Evolutionary conservation across 2,113 vertebrate species (phyloP).

Genomic region (Dipodomys stephensi): DNA sequence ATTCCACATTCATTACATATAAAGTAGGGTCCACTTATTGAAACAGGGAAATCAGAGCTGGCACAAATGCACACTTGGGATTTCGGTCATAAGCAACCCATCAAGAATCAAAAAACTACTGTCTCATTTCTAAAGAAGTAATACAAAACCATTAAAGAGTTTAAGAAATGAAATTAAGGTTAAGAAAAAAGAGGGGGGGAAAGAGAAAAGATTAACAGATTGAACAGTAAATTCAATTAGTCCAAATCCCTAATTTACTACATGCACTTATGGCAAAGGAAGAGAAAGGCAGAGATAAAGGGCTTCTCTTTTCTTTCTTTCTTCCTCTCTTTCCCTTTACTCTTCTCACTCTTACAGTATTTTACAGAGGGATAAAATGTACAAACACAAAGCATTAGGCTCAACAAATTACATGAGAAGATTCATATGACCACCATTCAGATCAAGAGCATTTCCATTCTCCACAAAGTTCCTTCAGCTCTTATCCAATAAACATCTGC

Average conservation of each 20-base stretch:
- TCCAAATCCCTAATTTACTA: slow-evolving; percentile 45
- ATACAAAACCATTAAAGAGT: neutral
- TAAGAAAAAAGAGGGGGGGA: neutral
- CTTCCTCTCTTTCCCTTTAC: neutral
- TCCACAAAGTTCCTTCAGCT: neutral
- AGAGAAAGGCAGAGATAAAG: neutral
- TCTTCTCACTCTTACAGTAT: neutral
- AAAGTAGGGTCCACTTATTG: neutral
- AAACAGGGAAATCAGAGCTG: neutral
- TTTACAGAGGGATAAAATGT: neutral
- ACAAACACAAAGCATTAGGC: neutral
- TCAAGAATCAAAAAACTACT: neutral
- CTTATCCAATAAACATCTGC: neutral
- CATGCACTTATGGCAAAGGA: neutral
- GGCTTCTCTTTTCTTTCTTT: neutral
- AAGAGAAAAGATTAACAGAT: neutral
- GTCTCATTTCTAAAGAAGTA: slow-evolving; percentile 27
- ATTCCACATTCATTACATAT: neutral
- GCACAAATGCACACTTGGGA: neutral
- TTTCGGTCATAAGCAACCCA: neutral
- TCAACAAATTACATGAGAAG: neutral
- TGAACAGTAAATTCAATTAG: slow-evolving; percentile 11
- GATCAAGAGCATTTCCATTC: neutral
- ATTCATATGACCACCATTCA: neutral
- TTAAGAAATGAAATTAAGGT: neutral